Base-by-base conservation (phyloP, 2,888 invertebrate genomes). In the Lasioglossum lativentre region DNA sequence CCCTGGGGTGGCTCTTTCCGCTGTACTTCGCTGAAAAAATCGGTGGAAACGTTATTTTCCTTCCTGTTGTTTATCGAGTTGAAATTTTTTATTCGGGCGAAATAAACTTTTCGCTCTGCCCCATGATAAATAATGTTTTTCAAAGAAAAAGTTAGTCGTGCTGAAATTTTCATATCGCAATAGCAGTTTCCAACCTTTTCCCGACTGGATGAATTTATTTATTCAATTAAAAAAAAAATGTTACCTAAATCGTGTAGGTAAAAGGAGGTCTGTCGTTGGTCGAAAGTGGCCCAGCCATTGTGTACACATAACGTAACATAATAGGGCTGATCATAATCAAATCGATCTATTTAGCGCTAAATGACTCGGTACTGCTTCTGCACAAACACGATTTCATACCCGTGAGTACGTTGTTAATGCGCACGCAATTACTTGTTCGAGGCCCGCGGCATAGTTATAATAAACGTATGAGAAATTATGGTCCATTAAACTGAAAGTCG, bases 401-500 rank as follows among this genome's bases (percentile, higher is more conserved):
- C n/a, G 10, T 3, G 10, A n/a, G 5, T 19, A 2, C 19, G 63
- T 30, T 16, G 63, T 63, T 30, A 63, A 63, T 16, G 8, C 30
- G 3, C 8, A 30, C 16, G 16, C 8, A 16, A 34, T 30, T 63
- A 34, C 19, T 63, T 16, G 30, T 63, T 19, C 30, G 19, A 19
- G 19, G 3, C 6, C 63, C 19, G 8, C 19, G 0, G 16, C 30
- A 63, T 30, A 30, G 63, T 63, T 63, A 30, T 19, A 63, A 63
- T 8, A 27, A 63, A 63, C 30, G 63, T 34, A 63, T 30, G 63
- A 63, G 68, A 68, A 68, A 68, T 68, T 10, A 68, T 12, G 34
- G 52, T 74, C 66, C 47, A 66, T 74, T 82, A 45, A 23, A 59
- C 59, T 16, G 68, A 70, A 52, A 63, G 71, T 45, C 59, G 27